A percentile compares a stretch with the other conserved stretches of the same genome.
phyloP scores from a whole-genome alignment of 2,113 vertebrate genomes.

The Callaeas wilsoni region DNA sequence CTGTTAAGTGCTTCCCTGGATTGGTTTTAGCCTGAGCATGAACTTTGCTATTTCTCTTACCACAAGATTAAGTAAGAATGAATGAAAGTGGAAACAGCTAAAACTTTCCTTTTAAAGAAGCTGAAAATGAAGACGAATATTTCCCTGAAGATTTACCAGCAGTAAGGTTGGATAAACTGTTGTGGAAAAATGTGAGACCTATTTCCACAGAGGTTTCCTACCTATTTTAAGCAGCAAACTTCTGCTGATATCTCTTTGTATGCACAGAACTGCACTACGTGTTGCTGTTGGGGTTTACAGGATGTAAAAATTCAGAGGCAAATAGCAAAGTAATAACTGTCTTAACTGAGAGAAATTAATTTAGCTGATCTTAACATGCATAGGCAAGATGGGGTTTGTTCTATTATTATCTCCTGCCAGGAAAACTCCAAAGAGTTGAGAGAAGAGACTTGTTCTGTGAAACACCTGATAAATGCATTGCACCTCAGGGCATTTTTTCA shows the following conservation, averaged over 20 bases:
- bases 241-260: neutral
- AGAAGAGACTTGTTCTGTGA: neutral
- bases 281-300: neutral
- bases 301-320: neutral
- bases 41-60: neutral
- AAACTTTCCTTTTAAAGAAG: conserved; percentile 10
- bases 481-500: neutral
- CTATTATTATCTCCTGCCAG: neutral
- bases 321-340: neutral
- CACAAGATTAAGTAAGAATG: neutral
- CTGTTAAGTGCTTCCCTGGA: neutral
- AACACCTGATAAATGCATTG: neutral
- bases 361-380: neutral
- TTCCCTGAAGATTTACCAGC: neutral
- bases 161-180: neutral
- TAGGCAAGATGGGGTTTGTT: neutral
- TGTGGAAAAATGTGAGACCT: neutral
- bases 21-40: neutral
- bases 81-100: neutral
- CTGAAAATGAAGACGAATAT: neutral
- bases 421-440: neutral
- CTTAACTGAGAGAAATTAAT: conserved; percentile 34
- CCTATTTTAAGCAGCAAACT: neutral
- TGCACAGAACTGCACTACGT: neutral
- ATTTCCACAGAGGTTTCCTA: neutral